Evolutionary conservation across 2,113 vertebrate genomes (phyloP).

Genomic region (Sinosuthora webbiana): DNA sequence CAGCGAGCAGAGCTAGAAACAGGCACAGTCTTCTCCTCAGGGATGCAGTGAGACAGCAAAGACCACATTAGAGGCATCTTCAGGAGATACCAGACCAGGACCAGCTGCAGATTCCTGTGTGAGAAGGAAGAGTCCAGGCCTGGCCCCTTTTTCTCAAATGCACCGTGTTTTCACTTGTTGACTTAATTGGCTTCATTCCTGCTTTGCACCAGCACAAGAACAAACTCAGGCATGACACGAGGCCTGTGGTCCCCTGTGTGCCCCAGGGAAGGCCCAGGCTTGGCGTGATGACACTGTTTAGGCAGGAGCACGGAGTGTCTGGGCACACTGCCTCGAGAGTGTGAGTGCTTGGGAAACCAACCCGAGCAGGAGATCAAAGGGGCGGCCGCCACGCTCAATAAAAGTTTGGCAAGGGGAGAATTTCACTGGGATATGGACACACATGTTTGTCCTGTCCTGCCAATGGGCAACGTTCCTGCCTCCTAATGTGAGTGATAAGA

Average conservation of each 20-base stretch:
- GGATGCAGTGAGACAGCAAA: not conserved
- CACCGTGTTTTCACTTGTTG: conserved; percentile 14
- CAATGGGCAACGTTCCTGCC: conserved; percentile 55
- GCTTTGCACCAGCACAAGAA: not conserved
- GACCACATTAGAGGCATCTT: not conserved
- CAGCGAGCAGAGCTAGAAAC: not conserved
- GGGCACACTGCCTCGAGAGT: not conserved
- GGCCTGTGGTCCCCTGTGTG: not conserved
- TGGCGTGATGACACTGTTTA: not conserved
- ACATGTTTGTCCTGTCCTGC: conserved; percentile 53
- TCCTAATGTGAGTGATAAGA: conserved; percentile 55
- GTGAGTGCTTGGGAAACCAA: conserved; percentile 9
- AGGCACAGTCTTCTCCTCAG: not conserved
- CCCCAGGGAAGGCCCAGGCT: not conserved
- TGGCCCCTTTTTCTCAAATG: not conserved
- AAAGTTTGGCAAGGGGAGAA: conserved; percentile 16
- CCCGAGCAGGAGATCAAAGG: conserved; percentile 28
- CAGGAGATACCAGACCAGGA: not conserved
- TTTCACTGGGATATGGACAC: conserved; percentile 34
- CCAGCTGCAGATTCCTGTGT: conserved; percentile 41
- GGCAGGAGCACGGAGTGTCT: not conserved
- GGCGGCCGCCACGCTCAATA: not conserved
- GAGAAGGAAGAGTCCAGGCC: conserved; percentile 25
- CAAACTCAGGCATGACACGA: not conserved
- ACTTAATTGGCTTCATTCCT: not conserved